Evolutionary conservation across 2,888 invertebrate genomes (phyloP).

Genomic region (Diarsia rubi): DNA sequence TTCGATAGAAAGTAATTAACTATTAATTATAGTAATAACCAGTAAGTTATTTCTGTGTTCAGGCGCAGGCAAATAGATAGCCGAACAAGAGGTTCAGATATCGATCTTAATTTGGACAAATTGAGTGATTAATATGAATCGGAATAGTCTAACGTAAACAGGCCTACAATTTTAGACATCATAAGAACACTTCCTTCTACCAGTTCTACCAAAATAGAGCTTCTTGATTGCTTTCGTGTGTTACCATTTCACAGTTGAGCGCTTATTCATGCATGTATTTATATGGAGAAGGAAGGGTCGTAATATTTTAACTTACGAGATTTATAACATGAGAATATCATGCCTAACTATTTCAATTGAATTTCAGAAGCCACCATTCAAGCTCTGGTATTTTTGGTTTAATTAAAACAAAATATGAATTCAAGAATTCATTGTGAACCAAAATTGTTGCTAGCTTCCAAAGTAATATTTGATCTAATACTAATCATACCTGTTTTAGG

Average conservation of each 20-base stretch:
- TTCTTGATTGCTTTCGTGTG: neutral
- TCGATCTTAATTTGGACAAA: conserved; percentile 44
- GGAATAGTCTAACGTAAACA: neutral
- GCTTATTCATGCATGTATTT: conserved; percentile 7
- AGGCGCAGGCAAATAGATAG: conserved; percentile 7
- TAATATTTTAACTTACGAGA: too few species aligned
- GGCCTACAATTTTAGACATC: conserved; percentile 20
- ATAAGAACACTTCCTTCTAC: neutral
- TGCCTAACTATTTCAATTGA: neutral
- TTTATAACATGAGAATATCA: neutral
- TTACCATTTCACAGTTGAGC: neutral
- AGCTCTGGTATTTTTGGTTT: neutral
- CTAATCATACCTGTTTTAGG: conserved; percentile 30
- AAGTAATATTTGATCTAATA: conserved; percentile 4
- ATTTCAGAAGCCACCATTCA: neutral
- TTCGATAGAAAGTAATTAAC: neutral
- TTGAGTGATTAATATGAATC: conserved; percentile 28
- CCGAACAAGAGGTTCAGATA: conserved; percentile 16
- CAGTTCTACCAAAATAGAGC: conserved; percentile 12
- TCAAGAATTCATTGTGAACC: neutral
- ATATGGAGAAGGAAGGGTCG: neutral
- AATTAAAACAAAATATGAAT: neutral
- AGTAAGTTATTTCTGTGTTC: neutral
- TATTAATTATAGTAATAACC: neutral
- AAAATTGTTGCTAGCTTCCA: too few species aligned